Evolutionary conservation across 2,113 vertebrate genomes (phyloP), one percentile per base, ranked within the genome.

Genomic region (Thunnus thynnus): DNA sequence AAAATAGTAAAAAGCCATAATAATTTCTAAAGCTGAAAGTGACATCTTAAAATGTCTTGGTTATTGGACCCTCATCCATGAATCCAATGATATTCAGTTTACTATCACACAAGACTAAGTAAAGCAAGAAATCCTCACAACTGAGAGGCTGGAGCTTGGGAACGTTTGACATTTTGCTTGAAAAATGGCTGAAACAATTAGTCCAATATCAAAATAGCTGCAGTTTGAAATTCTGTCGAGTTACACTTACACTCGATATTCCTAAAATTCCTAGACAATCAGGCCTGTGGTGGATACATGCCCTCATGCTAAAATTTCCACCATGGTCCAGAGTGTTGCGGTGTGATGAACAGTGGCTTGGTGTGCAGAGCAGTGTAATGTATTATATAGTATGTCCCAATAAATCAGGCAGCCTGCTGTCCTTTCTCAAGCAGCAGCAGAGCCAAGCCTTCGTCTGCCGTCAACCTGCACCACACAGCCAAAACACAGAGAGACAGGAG

Each of bases 381-480:
- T 76, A 78, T 86, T 83, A 86, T 75, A 76, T 25, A 36, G 46
- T 8, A 50, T 70, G 76, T 66, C 75, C 81, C 76, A 76, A 82
- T 89, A 91, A 90, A 89, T 84, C 82, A 87, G 71, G 64, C 64
- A 32, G 67, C 36, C 72, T 64, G 58, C 82, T 88, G 86, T 69
- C 77, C 74, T 84, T 80, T 78, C 61, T 54, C 72, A 71, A 67
- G 73, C 70, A 84, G 79, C 69, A 76, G 68, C 80, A 79, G 61
- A 89, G 85, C 80, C 61, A 78, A 80, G 66, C 60, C 67, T 90
- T 81, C 57, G 69, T 86, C 84, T 50, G 50, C 78, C 63, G 80
- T 87, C 76, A 82, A 68, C 79, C 22, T 76, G 69, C 79, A 77
- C 44, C 50, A 63, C 71, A 75, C 76, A 60, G 71, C 62, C 46